Conservation (phyloP, 2,113 vertebrate species). For the Prunella himalayana region DNA sequence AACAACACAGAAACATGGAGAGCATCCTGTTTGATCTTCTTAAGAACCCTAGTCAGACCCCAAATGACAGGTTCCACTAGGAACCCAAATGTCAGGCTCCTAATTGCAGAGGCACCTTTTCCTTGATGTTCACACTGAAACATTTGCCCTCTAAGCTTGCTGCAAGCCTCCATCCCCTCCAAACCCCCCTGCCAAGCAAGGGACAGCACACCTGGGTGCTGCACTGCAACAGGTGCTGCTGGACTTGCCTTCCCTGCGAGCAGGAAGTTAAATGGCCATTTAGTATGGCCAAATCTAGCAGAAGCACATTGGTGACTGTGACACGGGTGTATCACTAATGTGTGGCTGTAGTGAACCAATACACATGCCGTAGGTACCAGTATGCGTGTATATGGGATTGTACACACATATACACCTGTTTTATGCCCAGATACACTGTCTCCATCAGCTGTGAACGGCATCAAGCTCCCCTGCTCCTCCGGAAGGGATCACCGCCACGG, state of each 20-base stretch:
- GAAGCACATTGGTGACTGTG: rapidly evolving
- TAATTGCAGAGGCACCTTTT: background rate
- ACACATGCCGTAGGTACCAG: rapidly evolving
- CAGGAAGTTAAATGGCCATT: background rate
- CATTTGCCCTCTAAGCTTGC: background rate
- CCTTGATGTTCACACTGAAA: background rate
- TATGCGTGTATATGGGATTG: rapidly evolving
- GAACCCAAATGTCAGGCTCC: background rate
- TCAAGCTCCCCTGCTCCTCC: background rate
- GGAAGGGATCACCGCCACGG: too few relatives aligned
- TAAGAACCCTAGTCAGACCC: background rate
- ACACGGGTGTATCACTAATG: rapidly evolving
- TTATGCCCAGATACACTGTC: rapidly evolving
- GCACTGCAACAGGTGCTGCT: background rate
- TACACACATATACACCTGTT: background rate
- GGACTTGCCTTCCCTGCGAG: rapidly evolving
- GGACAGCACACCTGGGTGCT: rapidly evolving
- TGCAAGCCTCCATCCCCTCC: background rate
- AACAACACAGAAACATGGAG: background rate
- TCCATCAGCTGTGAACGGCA: background rate
- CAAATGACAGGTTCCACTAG: background rate
- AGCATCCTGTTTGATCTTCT: background rate
- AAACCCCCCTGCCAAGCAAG: background rate
- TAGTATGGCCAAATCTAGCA: rapidly evolving
- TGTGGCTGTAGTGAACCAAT: rapidly evolving